Base-by-base conservation (phyloP, 2,797 vertebrate genomes). In the Atherinosoma microstoma region DNA sequence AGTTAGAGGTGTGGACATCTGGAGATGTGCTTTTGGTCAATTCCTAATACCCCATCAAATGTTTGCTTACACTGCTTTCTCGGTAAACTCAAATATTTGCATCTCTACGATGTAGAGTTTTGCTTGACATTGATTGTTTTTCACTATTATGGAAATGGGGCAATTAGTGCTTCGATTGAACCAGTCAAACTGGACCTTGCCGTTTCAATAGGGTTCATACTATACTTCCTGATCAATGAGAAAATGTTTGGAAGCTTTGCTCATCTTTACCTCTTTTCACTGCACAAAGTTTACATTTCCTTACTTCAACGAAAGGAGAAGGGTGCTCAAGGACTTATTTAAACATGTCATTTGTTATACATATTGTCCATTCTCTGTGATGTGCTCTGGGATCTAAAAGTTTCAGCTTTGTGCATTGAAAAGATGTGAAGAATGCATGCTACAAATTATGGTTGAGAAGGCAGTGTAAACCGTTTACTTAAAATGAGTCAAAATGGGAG, bases 121-220 rank as follows among this genome's bases (percentile, higher is more conserved):
- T 70, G 53, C 57, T 64, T 78, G 56, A 85, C 78, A 74, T 83
- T 66, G 54, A 83, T 84, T 79, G 70, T 5, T 24, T 76, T 22
- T 40, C 67, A 70, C 54, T 29, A 64, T 82, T 83, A 79, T 83
- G 59, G 64, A 83, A 40, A 70, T 56, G 72, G 71, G 75, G 67
- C 53, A 71, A 77, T 73, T 79, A 58, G 38, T 82, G 75, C 59
- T 86, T 87, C 8, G 42, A 82, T 84, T 82, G 68, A 85, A 78
- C 84, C 58, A 82, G 84, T 93, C 90, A 88, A 89, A 87, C 85
- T 92, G 88, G 93, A 94, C 90, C 82, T 91, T 78, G 89, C 79
- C 87, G 91, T 93, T 95, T 95, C 95, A 95, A 95, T 95, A 95
- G 95, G 95, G 95, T 95, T 95, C 95, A 95, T 95, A 94, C 93